phyloP scores from a whole-genome alignment of 2,797 vertebrate genomes.

The Falco concolor region DNA sequence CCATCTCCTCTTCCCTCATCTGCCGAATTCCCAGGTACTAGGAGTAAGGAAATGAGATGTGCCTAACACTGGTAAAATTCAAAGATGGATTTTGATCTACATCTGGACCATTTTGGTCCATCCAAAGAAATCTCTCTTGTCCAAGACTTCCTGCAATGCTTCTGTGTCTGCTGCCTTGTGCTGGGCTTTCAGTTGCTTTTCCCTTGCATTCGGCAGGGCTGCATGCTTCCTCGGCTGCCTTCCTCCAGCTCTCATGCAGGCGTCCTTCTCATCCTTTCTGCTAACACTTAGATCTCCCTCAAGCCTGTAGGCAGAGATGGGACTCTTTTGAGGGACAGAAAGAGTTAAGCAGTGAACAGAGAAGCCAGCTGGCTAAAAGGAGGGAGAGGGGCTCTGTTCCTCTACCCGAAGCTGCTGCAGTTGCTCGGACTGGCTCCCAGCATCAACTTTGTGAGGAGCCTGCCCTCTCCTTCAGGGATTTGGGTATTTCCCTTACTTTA shows the following conservation, averaged over 20 bases:
- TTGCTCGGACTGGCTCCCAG: neutral
- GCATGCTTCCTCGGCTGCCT: neutral
- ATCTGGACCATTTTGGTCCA: neutral
- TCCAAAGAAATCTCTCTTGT: neutral
- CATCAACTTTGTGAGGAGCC: neutral
- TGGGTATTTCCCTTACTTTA: slow-evolving; percentile 16
- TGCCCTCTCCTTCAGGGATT: neutral
- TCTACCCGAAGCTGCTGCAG: neutral
- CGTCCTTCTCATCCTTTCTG: neutral
- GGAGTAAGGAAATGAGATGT: neutral
- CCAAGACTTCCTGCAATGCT: neutral
- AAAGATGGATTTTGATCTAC: neutral
- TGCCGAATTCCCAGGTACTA: neutral
- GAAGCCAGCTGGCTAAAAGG: neutral
- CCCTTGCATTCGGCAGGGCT: neutral
- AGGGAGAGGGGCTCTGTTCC: neutral
- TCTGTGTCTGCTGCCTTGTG: neutral
- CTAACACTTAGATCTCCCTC: neutral
- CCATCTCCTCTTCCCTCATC: neutral
- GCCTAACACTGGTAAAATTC: neutral
- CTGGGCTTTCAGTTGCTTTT: neutral
- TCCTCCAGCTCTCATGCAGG: neutral
- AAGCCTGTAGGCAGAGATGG: neutral
- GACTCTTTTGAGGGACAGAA: neutral
- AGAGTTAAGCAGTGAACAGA: neutral